Conservation (phyloP, 92 coral and sea anemone genomes). For the Plumapathes pennacea region DNA sequence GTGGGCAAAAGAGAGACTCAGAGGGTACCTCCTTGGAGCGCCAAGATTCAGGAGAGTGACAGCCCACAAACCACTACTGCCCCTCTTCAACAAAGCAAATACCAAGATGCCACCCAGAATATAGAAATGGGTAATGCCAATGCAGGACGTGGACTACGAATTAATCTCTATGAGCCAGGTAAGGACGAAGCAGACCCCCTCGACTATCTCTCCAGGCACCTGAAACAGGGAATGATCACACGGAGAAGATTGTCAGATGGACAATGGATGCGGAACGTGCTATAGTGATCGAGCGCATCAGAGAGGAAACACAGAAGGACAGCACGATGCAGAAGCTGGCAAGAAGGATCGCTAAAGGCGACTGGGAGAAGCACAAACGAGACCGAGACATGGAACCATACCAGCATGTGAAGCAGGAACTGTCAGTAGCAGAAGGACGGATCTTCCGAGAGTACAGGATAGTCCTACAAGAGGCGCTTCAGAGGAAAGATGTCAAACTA, state of each 20-base stretch:
- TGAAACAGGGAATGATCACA: constrained; percentile 6
- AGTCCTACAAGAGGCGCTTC: constrained; percentile 26
- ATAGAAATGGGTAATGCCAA: constrained; percentile 62
- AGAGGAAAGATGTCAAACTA: constrained; percentile 39
- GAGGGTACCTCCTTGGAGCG: constrained; percentile 59
- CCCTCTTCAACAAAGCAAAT: constrained; percentile 55
- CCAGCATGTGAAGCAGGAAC: constrained; percentile 25
- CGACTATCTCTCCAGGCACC: constrained; percentile 31
- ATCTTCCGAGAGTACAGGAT: constrained; percentile 41
- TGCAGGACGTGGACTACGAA: constrained; percentile 65
- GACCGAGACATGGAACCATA: constrained; percentile 32
- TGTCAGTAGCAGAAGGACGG: constrained; percentile 33
- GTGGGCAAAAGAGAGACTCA: constrained; percentile 52
- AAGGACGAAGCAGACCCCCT: constrained; percentile 41
- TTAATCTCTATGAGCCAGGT: constrained; percentile 35
- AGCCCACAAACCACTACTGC: constrained; percentile 68
- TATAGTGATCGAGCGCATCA: constrained; percentile 36
- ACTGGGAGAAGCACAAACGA: constrained; percentile 40
- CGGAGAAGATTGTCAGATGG: constrained; percentile 12
- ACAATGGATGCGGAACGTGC: constrained; percentile 25
- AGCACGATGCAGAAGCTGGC: constrained; percentile 16
- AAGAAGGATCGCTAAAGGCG: constrained; percentile 32
- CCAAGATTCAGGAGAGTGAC: constrained; percentile 62
- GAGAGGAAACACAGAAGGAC: constrained; percentile 46
- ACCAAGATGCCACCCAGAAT: constrained; percentile 64